Evolutionary conservation across 2,888 invertebrate species (phyloP).

Genomic region (Agrilus biguttatus): DNA sequence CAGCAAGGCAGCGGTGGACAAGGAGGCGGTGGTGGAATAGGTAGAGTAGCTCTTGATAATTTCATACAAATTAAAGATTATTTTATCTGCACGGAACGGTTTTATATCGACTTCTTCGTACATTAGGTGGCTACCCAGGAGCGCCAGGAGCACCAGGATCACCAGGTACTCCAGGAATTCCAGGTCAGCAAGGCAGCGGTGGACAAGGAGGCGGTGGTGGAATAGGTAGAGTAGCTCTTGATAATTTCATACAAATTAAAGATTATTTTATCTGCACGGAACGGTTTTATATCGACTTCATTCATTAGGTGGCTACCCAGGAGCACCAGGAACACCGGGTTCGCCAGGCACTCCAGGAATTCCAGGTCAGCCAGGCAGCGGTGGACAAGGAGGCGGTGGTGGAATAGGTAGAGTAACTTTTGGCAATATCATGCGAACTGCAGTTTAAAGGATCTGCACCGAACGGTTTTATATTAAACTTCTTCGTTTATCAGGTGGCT

Average conservation of each 20-base stretch:
- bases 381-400: conserved; percentile 6
- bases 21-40: conserved; percentile 2
- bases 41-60: too few relatives aligned
- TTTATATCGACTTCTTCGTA: too few relatives aligned
- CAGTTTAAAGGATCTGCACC: not conserved
- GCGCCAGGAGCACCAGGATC: conserved; percentile 5
- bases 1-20: conserved; percentile 11
- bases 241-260: too few relatives aligned
- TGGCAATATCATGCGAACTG: too few relatives aligned
- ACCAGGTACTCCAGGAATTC: conserved; percentile 24
- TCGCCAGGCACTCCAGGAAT: conserved; percentile 1
- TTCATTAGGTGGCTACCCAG: conserved; percentile 1
- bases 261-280: too few relatives aligned
- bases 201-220: conserved; percentile 4
- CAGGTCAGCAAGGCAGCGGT: conserved; percentile 17
- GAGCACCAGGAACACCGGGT: too few relatives aligned
- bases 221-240: too few relatives aligned
- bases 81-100: too few relatives aligned
- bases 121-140: conserved; percentile 4
- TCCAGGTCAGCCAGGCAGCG: conserved; percentile 5
- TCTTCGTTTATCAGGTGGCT: conserved; percentile 12
- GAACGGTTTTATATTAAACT: not conserved
- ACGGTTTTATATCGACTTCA: too few relatives aligned
- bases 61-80: too few relatives aligned
- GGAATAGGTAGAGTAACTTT: too few relatives aligned